Evolutionary conservation across 2,888 invertebrate species (phyloP).

Genomic region (Drosophila barbarae): DNA sequence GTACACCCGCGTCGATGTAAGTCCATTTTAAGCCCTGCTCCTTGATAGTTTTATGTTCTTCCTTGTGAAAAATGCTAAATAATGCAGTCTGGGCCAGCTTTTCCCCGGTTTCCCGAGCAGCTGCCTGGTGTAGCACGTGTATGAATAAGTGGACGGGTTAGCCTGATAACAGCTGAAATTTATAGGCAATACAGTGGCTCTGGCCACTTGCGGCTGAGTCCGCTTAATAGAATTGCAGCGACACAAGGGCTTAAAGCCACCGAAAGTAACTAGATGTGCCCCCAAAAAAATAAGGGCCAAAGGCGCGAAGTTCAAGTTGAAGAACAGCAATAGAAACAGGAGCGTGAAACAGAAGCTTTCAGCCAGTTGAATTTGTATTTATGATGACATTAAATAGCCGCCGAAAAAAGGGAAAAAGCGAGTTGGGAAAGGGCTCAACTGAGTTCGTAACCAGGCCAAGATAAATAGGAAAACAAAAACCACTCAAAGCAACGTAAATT

Average conservation of each 20-base stretch:
- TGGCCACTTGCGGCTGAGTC: conserved; percentile 24
- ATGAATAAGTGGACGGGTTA: conserved; percentile 63
- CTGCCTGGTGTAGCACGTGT: conserved; percentile 51
- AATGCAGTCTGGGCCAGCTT: conserved; percentile 31
- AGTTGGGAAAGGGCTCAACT: conserved; percentile 23
- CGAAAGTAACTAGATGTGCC: conserved; percentile 6
- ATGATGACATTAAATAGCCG: conserved; percentile 71
- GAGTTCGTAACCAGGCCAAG: conserved; percentile 59
- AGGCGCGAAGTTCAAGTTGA: conserved; percentile 60
- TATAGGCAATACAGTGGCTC: conserved; percentile 62
- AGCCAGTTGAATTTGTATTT: conserved; percentile 69
- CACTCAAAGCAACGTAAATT: conserved; percentile 72
- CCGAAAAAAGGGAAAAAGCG: conserved; percentile 35
- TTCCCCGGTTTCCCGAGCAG: conserved; percentile 37
- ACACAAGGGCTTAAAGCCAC: conserved; percentile 49
- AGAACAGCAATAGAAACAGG: conserved; percentile 31
- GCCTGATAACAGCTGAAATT: conserved; percentile 67
- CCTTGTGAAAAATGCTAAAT: conserved; percentile 35
- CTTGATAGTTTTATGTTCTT: conserved; percentile 29
- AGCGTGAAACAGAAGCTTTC: conserved; percentile 48
- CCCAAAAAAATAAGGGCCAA: conserved; percentile 13
- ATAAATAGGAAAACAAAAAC: conserved; percentile 71
- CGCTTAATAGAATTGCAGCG: conserved; percentile 64
- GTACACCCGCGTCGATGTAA: neutral
- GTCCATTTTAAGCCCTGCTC: neutral